Percentiles rank a stretch among this genome's conserved stretches.
These are phyloP conservation scores for Agelas oroides DNA, from an alignment of 37 sponge, comb jelly and placozoan genomes.

Conservation along the genomic window DNA sequence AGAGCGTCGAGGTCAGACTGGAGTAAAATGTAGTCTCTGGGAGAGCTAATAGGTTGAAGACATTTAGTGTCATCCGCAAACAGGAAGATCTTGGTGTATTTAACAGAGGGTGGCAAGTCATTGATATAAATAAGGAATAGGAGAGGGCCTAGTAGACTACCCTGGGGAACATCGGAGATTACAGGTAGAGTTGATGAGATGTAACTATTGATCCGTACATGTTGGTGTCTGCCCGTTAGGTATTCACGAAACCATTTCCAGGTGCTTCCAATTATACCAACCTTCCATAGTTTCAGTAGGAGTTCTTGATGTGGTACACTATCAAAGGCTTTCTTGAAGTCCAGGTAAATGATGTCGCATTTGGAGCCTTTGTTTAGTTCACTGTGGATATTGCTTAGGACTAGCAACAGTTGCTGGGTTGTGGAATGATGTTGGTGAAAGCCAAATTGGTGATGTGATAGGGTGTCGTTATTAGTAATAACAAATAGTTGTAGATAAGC, in stretches of 20 bases:
- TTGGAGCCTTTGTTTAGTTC: background rate
- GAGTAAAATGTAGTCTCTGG: background rate
- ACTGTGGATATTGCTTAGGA: background rate
- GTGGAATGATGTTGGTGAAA: background rate
- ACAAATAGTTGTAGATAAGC: too few relatives aligned
- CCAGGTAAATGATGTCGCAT: slow-evolving; percentile 2
- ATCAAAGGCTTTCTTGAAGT: slow-evolving; percentile 23
- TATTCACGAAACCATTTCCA: slow-evolving; percentile 15
- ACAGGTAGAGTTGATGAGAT: too few relatives aligned
- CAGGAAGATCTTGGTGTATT: too few relatives aligned
- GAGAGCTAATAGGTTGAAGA: too few relatives aligned
- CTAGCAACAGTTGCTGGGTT: background rate
- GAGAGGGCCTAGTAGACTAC: too few relatives aligned
- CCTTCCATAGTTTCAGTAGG: slow-evolving; percentile 6
- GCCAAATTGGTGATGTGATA: background rate
- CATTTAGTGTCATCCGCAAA: too few relatives aligned
- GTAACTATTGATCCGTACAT: too few relatives aligned
- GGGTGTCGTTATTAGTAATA: background rate
- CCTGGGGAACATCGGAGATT: too few relatives aligned
- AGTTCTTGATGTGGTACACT: slow-evolving; percentile 23
- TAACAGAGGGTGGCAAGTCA: too few relatives aligned
- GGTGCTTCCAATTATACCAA: background rate
- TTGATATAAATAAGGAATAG: too few relatives aligned
- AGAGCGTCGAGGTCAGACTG: slow-evolving; percentile 9
- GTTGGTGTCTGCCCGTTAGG: background rate